Evolutionary conservation across 2,888 invertebrate species (phyloP).

Genomic region (Rhamnusium bicolor): DNA sequence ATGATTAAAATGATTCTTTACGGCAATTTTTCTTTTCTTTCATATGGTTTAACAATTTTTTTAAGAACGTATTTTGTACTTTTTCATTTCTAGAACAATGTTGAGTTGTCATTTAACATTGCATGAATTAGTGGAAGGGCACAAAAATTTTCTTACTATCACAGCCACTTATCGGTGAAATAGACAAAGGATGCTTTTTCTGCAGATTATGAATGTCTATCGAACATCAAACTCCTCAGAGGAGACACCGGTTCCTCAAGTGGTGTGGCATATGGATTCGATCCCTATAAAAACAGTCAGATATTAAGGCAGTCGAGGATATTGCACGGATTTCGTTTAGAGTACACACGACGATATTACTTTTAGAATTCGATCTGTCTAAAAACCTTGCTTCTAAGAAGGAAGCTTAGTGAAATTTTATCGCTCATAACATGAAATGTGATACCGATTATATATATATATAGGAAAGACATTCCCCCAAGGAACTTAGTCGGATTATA

Average conservation of each 20-base stretch:
- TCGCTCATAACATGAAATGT: slow-evolving; percentile 43
- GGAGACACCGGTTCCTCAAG: background rate
- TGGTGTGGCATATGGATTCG: slow-evolving; percentile 58
- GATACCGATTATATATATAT: slow-evolving; percentile 29
- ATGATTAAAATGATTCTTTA: too few relatives aligned
- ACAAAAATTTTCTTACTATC: too few relatives aligned
- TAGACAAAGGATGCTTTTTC: too few relatives aligned
- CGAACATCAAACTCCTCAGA: background rate
- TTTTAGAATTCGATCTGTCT: slow-evolving; percentile 62
- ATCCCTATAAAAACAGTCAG: slow-evolving; percentile 63
- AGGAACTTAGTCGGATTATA: slow-evolving; percentile 2
- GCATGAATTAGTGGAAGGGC: too few relatives aligned
- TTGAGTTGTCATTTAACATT: too few relatives aligned
- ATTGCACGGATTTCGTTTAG: slow-evolving; percentile 64
- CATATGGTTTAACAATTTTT: too few relatives aligned
- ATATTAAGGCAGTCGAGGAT: slow-evolving; percentile 62
- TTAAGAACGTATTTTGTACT: too few relatives aligned
- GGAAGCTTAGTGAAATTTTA: slow-evolving; percentile 53
- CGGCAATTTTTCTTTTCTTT: too few relatives aligned
- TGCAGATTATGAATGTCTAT: background rate
- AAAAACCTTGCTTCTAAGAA: slow-evolving; percentile 47
- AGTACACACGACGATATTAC: slow-evolving; percentile 66
- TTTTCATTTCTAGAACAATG: too few relatives aligned
- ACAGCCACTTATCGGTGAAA: too few relatives aligned
- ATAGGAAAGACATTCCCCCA: slow-evolving; percentile 7